phyloP scores from a whole-genome alignment of 2,797 vertebrate species.

The Sylvilagus floridanus region DNA sequence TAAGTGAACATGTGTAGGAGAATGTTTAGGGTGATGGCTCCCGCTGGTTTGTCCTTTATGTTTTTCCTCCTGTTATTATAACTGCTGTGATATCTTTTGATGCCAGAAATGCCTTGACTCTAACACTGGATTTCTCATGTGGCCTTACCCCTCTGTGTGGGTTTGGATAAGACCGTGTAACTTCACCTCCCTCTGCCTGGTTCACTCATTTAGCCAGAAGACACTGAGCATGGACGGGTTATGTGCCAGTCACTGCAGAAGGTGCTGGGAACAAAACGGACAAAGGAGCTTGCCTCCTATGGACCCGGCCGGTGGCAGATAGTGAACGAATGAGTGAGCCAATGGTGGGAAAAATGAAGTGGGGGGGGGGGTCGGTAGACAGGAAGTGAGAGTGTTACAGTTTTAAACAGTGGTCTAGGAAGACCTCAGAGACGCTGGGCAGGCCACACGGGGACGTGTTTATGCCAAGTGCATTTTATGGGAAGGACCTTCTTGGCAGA shows the following conservation, averaged over 20 bases:
- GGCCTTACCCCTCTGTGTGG: not conserved
- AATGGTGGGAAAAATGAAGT: not conserved
- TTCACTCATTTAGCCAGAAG: not conserved
- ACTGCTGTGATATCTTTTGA: slow-evolving; percentile 16
- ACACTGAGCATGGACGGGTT: not conserved
- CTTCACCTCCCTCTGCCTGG: not conserved
- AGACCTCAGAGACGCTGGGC: not conserved
- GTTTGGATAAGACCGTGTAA: slow-evolving; percentile 32
- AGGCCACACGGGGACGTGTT: not conserved
- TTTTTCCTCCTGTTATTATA: slow-evolving; percentile 58
- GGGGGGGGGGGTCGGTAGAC: not conserved
- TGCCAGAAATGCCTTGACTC: slow-evolving; percentile 20
- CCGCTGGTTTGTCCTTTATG: not conserved
- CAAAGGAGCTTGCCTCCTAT: not conserved
- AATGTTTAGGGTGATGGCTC: not conserved
- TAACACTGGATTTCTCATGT: slow-evolving; percentile 51
- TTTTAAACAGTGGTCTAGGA: not conserved
- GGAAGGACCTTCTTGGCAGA: not conserved
- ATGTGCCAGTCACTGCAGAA: not conserved
- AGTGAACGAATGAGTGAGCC: not conserved
- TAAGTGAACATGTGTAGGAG: slow-evolving; percentile 27
- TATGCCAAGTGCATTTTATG: not conserved
- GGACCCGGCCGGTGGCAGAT: not conserved
- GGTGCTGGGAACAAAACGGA: not conserved
- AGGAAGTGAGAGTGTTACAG: not conserved